A percentile compares a stretch with the other conserved stretches of the same genome.
phyloP scores from a whole-genome alignment of 30 jellyfish, hydroid and myxozoan species.

The Phacellophora camtschatica region DNA sequence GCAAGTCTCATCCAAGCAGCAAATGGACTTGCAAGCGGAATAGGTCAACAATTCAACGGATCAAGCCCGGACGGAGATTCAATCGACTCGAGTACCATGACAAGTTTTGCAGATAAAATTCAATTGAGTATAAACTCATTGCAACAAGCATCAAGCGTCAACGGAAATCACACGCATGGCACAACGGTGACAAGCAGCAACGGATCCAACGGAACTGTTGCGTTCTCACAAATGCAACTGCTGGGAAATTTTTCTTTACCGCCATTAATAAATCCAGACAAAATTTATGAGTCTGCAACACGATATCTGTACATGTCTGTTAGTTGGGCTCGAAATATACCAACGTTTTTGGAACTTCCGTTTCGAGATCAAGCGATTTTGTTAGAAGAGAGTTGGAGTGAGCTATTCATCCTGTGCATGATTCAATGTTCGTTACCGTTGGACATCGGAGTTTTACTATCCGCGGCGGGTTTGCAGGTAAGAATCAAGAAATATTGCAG shows the following conservation, averaged over 20 bases:
- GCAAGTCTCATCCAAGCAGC: slow-evolving; percentile 97
- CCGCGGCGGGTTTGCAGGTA: slow-evolving; percentile 96
- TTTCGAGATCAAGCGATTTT: slow-evolving; percentile 96
- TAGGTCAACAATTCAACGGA: slow-evolving; percentile 48
- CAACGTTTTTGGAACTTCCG: slow-evolving; percentile 97
- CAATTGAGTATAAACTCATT: slow-evolving; percentile 74
- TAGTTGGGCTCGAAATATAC: slow-evolving; percentile 99
- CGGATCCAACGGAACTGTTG: slow-evolving; percentile 47
- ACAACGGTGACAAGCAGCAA: slow-evolving; percentile 21
- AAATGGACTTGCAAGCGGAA: slow-evolving; percentile 74
- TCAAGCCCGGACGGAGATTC: slow-evolving; percentile 45
- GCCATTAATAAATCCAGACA: slow-evolving; percentile 93
- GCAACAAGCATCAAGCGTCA: background rate
- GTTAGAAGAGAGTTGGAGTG: slow-evolving; percentile 99
- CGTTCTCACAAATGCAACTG: slow-evolving; percentile 66
- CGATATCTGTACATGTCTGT: slow-evolving; percentile 92
- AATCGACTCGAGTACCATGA: slow-evolving; percentile 53
- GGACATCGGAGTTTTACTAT: slow-evolving; percentile 91
- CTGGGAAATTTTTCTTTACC: slow-evolving; percentile 82
- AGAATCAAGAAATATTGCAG: no score
- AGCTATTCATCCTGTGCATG: slow-evolving; percentile 88
- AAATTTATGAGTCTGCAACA: slow-evolving; percentile 94
- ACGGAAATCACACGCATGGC: slow-evolving; percentile 26
- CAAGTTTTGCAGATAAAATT: slow-evolving; percentile 59
- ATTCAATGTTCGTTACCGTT: slow-evolving; percentile 94